phyloP scores from a whole-genome alignment of 2,797 vertebrate species.

The Chelon auratus region DNA sequence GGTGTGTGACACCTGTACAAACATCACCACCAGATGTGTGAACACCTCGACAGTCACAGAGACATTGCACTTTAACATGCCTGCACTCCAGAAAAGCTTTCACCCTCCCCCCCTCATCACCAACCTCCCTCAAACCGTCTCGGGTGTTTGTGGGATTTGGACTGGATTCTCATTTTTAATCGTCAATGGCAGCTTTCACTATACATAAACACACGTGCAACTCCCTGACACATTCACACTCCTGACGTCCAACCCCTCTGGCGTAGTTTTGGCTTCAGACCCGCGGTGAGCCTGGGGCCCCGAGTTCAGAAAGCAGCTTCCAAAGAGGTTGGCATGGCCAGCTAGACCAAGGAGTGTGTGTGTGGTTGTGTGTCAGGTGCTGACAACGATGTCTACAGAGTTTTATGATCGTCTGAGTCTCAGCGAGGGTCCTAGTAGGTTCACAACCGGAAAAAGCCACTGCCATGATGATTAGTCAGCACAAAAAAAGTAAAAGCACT shows the following conservation, averaged over 20 bases:
- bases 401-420: slow-evolving; percentile 57
- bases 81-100: slow-evolving; percentile 48
- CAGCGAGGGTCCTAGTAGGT: slow-evolving; percentile 37
- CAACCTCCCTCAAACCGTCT: background rate
- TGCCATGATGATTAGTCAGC: slow-evolving; percentile 8
- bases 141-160: slow-evolving; percentile 75
- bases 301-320: slow-evolving; percentile 35
- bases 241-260: slow-evolving; percentile 39
- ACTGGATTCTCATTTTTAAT: slow-evolving; percentile 40
- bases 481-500: background rate
- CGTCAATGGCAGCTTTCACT: slow-evolving; percentile 76
- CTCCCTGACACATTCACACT: background rate
- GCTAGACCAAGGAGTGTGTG: slow-evolving; percentile 14
- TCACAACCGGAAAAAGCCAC: slow-evolving; percentile 52
- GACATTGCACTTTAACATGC: background rate
- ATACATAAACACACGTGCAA: slow-evolving; percentile 30
- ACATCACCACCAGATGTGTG: slow-evolving; percentile 46
- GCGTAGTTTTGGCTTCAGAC: slow-evolving; percentile 49
- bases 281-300: slow-evolving; percentile 34
- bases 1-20: slow-evolving; percentile 61
- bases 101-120: slow-evolving; percentile 12
- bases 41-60: slow-evolving; percentile 9
- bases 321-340: slow-evolving; percentile 23
- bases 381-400: slow-evolving; percentile 58
- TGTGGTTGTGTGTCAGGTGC: slow-evolving; percentile 35